Base-by-base conservation (phyloP, 2,888 invertebrate species). In the Sminthurinus aureus region DNA sequence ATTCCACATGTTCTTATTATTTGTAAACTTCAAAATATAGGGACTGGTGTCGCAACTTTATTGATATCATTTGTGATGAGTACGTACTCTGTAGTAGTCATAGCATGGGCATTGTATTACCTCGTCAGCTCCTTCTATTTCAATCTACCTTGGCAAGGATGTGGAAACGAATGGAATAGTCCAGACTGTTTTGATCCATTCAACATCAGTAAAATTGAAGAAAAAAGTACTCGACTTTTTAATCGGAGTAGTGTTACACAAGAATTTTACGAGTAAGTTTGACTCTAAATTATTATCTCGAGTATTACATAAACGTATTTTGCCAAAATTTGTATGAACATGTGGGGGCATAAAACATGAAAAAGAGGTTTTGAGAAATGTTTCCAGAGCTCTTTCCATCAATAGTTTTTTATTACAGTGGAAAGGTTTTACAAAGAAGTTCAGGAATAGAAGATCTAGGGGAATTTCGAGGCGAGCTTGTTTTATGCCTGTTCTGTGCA, bases 1-100 rank as follows among this genome's bases (percentile, higher is more conserved):
- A 58, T 22, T 24, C 80, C 26, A 82, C 78, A 80, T n/a, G n/a
- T n/a, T n/a, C n/a, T n/a, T n/a, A 85, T 83, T 52, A 73, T 52
- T 84, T 51, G 74, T 82, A 64, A 38, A 38, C 6, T 38, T 38
- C n/a, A 38, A 38, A 38, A 38, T 4, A 84, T 18, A 97, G 97
- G 98, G 89, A 96, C 96, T 88, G 98, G 98, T 84, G 92, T 98
- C 89, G 96, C 97, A 85, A 97, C 96, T 90, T 97, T 98, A 87
- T 94, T 97, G 90, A 96, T 98, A 90, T 97, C 98, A 88, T 97
- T 98, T 91, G 92, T 97, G 90, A 95, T 98, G 94, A 96, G 97
- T 88, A 96, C 97, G 81, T 98, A 98, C 91, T 98, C 98, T 91
- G 97, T 96, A 91, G 96, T 98, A 88, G 96, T 98, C 90, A 97